Evolutionary conservation across 1,140 invertebrate species (phyloP), one percentile per base, ranked within the genome.

Genomic region (Solenopsis invicta): DNA sequence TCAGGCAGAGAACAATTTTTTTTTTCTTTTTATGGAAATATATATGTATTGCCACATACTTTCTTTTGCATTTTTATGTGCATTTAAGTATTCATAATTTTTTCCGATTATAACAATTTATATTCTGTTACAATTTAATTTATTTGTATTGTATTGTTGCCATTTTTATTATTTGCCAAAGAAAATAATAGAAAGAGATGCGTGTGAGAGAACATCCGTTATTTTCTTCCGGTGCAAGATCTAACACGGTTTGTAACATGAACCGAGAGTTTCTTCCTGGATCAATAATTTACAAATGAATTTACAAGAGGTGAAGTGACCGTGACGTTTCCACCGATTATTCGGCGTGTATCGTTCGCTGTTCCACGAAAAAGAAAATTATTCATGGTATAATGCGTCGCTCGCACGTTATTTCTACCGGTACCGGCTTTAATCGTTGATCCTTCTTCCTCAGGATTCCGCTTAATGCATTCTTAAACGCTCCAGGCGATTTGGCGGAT

Each of bases 281-380:
- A 48, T 69, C 66, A 69, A 48, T 69, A 69, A 69, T 69, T 69
- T 69, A 67, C 54, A 54, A 72, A 92, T 93, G 91, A 92, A 93
- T 92, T 93, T 91, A 92, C 54, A 24, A 74, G 80, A 21, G 52
- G 10, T 69, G 52, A 71, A 82, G 41, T 21, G 34, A 82, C 45
- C 78, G 80, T 72, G 24, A 82, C 80, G 66, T 82, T 69, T 71
- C 80, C 54, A 54, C 61, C 29, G 29, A 66, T 80, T 80, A 82
- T 71, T 59, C 80, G n/a, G 21, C 29, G 21, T 24, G 18, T 80
- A 66, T 66, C 18, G 34, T 34, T 16, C 67, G 21, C 37, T 16
- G 45, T 80, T 80, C 29, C 18, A 34, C 45, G 75, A 52, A 80
- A 80, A 54, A 50, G 21, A 37, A 4, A 12, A 80, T 80, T 80